A percentile compares a stretch with the other conserved stretches of the same genome.
phyloP scores from a whole-genome alignment of 2,888 invertebrate species.

The Lepeophtheirus nordmannii region DNA sequence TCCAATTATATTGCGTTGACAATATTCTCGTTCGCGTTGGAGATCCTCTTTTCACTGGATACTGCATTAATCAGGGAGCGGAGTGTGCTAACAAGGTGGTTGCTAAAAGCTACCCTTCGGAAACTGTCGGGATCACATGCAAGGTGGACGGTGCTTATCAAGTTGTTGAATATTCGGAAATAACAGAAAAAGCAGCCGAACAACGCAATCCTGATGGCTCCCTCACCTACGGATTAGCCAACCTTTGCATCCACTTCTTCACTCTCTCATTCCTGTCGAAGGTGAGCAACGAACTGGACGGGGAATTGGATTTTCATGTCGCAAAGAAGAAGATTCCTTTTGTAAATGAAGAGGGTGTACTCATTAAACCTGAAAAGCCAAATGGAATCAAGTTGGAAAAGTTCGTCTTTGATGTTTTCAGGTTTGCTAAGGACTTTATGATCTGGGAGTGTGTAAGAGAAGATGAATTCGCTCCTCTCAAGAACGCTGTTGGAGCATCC shows the following conservation, averaged over 20 bases:
- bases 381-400: conserved; percentile 99
- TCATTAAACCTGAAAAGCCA: conserved; percentile 56
- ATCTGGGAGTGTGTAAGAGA: conserved; percentile 81
- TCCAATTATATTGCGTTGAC: conserved; percentile 96
- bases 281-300: conserved; percentile 44
- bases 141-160: conserved; percentile 75
- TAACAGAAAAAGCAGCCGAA: conserved; percentile 70
- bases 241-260: conserved; percentile 97
- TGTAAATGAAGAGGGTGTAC: conserved; percentile 52
- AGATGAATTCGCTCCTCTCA: conserved; percentile 90
- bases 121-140: conserved; percentile 92
- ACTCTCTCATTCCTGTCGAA: conserved; percentile 61
- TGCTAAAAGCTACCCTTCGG: conserved; percentile 72
- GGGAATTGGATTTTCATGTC: conserved; percentile 68
- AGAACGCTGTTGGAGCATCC: conserved; percentile 71
- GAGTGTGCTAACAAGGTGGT: conserved; percentile 93
- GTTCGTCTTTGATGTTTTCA: conserved; percentile 97
- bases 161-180: conserved; percentile 89
- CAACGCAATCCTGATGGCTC: conserved; percentile 56
- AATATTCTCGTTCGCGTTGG: conserved; percentile 95
- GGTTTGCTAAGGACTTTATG: conserved; percentile 45
- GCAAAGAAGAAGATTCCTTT: conserved; percentile 94
- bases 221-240: conserved; percentile 80
- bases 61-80: conserved; percentile 69
- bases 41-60: conserved; percentile 90